Base-by-base conservation (phyloP, 2,888 invertebrate genomes). In the Leptarthrus brevirostris region DNA sequence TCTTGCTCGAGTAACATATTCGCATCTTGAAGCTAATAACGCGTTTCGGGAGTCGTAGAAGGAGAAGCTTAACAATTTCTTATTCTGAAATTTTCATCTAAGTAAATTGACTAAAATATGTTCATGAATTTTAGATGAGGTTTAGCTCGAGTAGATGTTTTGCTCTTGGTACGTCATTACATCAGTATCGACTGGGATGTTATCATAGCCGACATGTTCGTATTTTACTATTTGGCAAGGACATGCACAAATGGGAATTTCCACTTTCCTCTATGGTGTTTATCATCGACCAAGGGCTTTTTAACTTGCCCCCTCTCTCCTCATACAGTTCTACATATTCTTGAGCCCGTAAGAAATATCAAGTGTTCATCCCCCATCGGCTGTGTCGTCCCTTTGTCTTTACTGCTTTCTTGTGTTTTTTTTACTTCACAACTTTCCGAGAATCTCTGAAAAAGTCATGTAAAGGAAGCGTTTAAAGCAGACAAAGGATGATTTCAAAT, bases 81-180 rank as follows among this genome's bases (percentile, higher is more conserved):
- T 44, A 4, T 56, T 14, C 71, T 71, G 47, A 76, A 76, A 76
- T 72, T 76, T 76, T 74, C 74, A 76, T 76, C 58, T 74, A 74
- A 74, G 69, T 72, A 76, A 76, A 76, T 76, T 76, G 74, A 76
- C 72, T 76, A 74, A 72, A 74, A 76, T 74, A 69, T 74, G 74
- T 76, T 76, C 75, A 76, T 76, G 75, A 74, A 76, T 76, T 76
- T 76, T 76, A 76, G 74, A 76, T 76, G 74, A 76, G 74, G 74
- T 74, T 76, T 76, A 26, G 72, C 61, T 74, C 14, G 56, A 76
- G 74, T 75, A 64, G 56, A 74, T 74, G 72, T 52, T 72, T 44
- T 74, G 54, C 52, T 64, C 73, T 75, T 75, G 75, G 73, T 74
- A 74, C 75, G 61, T 75, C 75, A 75, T 75, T 75, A 75, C 73